These are phyloP conservation scores for Trichogramma pretiosum DNA, from an alignment of 1,140 invertebrate genomes.

Conservation along the genomic window DNA sequence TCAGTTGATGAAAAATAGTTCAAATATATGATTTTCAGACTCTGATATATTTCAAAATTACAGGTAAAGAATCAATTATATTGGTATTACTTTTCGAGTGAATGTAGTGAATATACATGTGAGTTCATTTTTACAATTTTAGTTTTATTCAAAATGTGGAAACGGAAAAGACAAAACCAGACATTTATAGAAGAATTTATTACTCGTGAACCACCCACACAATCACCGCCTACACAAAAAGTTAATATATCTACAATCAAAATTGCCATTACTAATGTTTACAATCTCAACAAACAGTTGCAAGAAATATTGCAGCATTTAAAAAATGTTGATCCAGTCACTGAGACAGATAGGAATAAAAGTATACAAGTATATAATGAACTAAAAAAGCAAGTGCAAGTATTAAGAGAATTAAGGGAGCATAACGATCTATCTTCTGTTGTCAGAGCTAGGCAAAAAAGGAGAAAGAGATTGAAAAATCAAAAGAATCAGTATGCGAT, in stretches of 20 bases:
- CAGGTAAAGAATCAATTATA: background rate
- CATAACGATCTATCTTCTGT: slow-evolving; percentile 38
- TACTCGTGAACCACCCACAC: no score
- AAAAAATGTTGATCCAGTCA: slow-evolving; percentile 39
- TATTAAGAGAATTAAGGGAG: slow-evolving; percentile 29
- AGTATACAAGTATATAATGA: slow-evolving; percentile 37
- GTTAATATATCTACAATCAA: slow-evolving; percentile 36
- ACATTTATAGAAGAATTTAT: background rate
- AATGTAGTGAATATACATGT: background rate
- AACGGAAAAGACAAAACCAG: slow-evolving; percentile 12
- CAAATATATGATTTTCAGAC: background rate
- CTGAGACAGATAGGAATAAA: slow-evolving; percentile 47
- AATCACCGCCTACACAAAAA: no score
- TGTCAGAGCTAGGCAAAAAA: slow-evolving; percentile 39
- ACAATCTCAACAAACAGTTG: slow-evolving; percentile 38
- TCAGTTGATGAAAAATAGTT: slow-evolving; percentile 46
- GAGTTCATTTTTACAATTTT: background rate
- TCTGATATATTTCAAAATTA: background rate
- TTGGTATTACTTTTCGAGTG: background rate
- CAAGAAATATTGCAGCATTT: slow-evolving; percentile 40
- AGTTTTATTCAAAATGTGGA: slow-evolving; percentile 2
- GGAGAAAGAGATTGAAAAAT: slow-evolving; percentile 50
- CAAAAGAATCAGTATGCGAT: slow-evolving; percentile 44
- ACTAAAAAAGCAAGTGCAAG: slow-evolving; percentile 42
- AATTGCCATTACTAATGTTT: slow-evolving; percentile 28